These are phyloP conservation scores for Parazoanthus atlanticus DNA, from an alignment of 92 coral and sea anemone species.

Conservation along the genomic window DNA sequence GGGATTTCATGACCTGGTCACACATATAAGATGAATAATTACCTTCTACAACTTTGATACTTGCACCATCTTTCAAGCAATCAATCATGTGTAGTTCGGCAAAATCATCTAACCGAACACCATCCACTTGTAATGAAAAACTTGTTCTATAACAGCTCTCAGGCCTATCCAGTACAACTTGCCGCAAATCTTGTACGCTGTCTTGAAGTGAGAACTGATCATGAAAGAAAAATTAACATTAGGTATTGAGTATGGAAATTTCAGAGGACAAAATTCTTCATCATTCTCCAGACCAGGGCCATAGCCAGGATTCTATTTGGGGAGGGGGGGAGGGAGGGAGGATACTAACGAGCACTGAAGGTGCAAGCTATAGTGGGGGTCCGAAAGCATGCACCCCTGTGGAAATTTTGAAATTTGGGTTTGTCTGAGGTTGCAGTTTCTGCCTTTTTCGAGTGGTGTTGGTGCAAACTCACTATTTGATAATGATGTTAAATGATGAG, in stretches of 20 bases:
- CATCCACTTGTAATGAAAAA: conserved; percentile 86
- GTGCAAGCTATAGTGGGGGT: too few relatives aligned
- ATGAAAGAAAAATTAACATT: neutral
- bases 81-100: conserved; percentile 92
- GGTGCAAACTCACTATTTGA: too few relatives aligned
- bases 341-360: too few relatives aligned
- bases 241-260: neutral
- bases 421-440: too few relatives aligned
- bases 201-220: conserved; percentile 90
- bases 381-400: too few relatives aligned
- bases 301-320: too few relatives aligned
- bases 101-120: conserved; percentile 95
- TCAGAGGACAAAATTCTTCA: neutral
- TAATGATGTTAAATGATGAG: too few relatives aligned
- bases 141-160: conserved; percentile 96
- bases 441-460: too few relatives aligned
- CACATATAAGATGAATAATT: neutral
- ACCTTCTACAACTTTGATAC: conserved; percentile 94
- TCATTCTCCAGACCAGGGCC: too few relatives aligned
- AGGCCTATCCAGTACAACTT: conserved; percentile 90
- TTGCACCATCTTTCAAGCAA: conserved; percentile 76
- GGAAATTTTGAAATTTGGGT: too few relatives aligned
- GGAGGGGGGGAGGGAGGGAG: too few relatives aligned
- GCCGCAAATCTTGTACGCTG: conserved; percentile 95
- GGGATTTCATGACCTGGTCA: neutral